Base-by-base conservation (phyloP, 2,113 vertebrate genomes). In the Chroicocephalus ridibundus region DNA sequence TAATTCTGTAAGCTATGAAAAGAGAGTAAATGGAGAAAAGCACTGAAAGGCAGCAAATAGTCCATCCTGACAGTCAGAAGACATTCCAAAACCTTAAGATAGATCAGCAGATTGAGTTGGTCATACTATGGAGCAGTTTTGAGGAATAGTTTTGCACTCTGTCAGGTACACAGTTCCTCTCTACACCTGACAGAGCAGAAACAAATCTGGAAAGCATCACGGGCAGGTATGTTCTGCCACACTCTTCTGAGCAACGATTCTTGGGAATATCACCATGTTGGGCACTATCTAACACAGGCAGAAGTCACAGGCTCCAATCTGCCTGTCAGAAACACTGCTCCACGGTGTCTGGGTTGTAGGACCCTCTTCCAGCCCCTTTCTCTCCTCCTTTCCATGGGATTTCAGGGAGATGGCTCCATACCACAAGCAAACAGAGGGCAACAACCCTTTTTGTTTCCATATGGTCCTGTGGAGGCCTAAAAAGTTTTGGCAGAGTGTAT, bases 61-160 rank as follows among this genome's bases (percentile, higher is more conserved):
- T 95, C 92, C 71, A 17, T 93, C 95, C 95, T 95, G 95, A 97
- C 95, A 97, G 95, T 89, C 95, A 96, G 88, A 96, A 93, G 55
- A 90, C 46, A 83, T 49, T 81, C 87, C 46, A 91, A 86, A 94
- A n/a, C 34, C 27, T 93, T 46, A 49, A 2, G n/a, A 65, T 8
- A 85, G 21, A 54, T 47, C 11, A 81, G 18, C 24, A 72, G 52
- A 52, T 91, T 64, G 15, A 94, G 20, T 9, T 61, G 25, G 25
- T 72, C 36, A 57, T 20, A 42, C 25, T 16, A 60, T 1, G 12
- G 26, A 88, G 32, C 16, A 90, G 25, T 77, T 94, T 6, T 65
- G 17, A 88, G 29, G 10, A 79, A 32, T 2, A 7, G 15, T 65
- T 89, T 51, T 57, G 9, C 40, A 51, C 36, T 51, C 31, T 20